Conservation (phyloP, 2,797 vertebrate species). For the Rhadinocentrus ornatus region DNA sequence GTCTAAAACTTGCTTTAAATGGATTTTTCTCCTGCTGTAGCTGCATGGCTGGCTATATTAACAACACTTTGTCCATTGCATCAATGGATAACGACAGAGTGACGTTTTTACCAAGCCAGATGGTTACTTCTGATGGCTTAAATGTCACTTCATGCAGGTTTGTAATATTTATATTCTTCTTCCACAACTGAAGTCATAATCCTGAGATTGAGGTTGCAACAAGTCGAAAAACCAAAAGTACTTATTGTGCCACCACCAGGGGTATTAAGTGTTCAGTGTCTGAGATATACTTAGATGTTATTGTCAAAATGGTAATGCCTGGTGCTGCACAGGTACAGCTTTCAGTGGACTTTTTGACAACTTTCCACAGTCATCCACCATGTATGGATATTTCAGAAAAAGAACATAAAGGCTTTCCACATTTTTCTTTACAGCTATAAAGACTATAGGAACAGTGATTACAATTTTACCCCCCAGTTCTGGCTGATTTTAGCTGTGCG, state of each 20-base stretch:
- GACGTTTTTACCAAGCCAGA: slow-evolving; percentile 54
- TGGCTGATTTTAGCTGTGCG: slow-evolving; percentile 93
- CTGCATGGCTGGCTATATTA: slow-evolving; percentile 91
- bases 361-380: not conserved
- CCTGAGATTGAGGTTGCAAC: not conserved
- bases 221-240: not conserved
- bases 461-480: slow-evolving; percentile 86
- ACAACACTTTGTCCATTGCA: slow-evolving; percentile 90
- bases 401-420: not conserved
- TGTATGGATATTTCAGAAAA: slow-evolving; percentile 3
- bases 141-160: slow-evolving; percentile 89
- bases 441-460: slow-evolving; percentile 88
- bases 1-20: not conserved
- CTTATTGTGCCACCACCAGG: not conserved
- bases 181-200: not conserved
- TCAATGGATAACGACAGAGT: slow-evolving; percentile 71
- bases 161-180: slow-evolving; percentile 23
- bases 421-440: slow-evolving; percentile 84
- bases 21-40: slow-evolving; percentile 65
- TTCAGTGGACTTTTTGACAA: not conserved
- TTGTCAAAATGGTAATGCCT: not conserved
- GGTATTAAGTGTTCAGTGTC: not conserved
- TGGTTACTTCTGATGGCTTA: slow-evolving; percentile 46
- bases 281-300: not conserved
- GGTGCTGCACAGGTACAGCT: not conserved